Base-by-base conservation (phyloP, 2,113 vertebrate genomes). In the Mohoua ochrocephala region DNA sequence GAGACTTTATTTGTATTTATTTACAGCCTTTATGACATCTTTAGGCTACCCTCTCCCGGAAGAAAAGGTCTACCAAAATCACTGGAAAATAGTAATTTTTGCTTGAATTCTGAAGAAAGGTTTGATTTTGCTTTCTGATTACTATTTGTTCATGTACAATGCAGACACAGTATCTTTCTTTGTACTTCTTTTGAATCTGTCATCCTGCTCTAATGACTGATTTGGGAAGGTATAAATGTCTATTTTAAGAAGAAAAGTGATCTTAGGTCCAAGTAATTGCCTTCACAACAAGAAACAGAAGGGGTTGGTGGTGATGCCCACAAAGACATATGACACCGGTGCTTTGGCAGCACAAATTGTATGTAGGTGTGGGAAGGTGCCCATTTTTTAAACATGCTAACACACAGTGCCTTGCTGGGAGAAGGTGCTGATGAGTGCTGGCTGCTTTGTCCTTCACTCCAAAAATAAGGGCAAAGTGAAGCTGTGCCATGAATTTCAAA, bases 261-360 rank as follows among this genome's bases (percentile, higher is more conserved):
- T 30, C 52, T 64, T 60, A 64, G 63, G 39, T 79, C 50, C 68
- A 88, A 90, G 41, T 44, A 80, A 74, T 78, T 77, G 30, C 56
- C 71, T 88, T 80, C 37, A 53, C 24, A 80, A 57, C 2, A 26
- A 83, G 87, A 86, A 83, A 83, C 1, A 93, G 59, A 88, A 90
- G 39, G 23, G 13, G 2, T n/a, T 91, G 64, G 70, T 82, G 85
- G 44, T 60, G 74, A 73, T 80, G 50, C 47, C 52, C 85, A 84
- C 44, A 76, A 76, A 87, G 28, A 69, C 33, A 47, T n/a, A 17
- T 14, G 31, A 74, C 56, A 93, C n/a, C 1, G 11, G 64, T 74
- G 79, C 64, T 94, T 93, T 37, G 86, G 82, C 90, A 91, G 75
- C 73, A 93, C 93, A 95, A 94, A 84, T 45, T 94, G 28, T 52